Evolutionary conservation across 37 sponge, comb jelly and placozoan species (phyloP), one percentile per base, ranked within the genome.

Genomic region (Dysidea cf. avara): DNA sequence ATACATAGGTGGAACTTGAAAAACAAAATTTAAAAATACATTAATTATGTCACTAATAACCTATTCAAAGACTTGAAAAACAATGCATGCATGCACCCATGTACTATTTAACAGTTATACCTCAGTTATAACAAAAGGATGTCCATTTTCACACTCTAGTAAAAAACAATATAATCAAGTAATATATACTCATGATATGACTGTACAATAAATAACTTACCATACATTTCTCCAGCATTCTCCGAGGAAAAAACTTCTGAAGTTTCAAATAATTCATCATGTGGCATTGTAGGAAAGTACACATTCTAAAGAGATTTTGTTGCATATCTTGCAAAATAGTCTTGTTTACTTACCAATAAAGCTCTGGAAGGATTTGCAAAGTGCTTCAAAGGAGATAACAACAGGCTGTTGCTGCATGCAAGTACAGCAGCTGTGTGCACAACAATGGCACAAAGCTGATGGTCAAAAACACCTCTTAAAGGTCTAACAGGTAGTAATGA

Each of bases 261-360:
- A 43, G 49, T 54, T 12, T 71, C 72, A 52, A 37, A 54, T 20
- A 71, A 56, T 7, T 47, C 22, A 32, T 71, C 72, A 13, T 71
- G 34, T 52, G 72, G 72, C 88, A 87, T 87, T 26, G 88, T 82
- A 11, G 88, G 88, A 26, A 87, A 61, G 58, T 72, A 87, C 35
- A 65, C 54, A 66, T 57, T 60, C 87, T 86, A 39, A 39, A 43
- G 9, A 43, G 46, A 43, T 12, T 12, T 9, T 12, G 53, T 28
- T 13, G 5, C 46, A 43, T 43, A 9, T 43, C 5, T 12, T 43
- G 46, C 9, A 43, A 43, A 43, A 43, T 9, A 43, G 5, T 5
- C 46, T n/a, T n/a, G n/a, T n/a, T n/a, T 43, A 43, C 5, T 9
- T 43, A 43, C 46, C 46, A 12, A 12, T 43, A 43, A 9, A 5